Evolutionary conservation across 2,888 invertebrate species (phyloP).

Genomic region (Rhogogaster chlorosoma): DNA sequence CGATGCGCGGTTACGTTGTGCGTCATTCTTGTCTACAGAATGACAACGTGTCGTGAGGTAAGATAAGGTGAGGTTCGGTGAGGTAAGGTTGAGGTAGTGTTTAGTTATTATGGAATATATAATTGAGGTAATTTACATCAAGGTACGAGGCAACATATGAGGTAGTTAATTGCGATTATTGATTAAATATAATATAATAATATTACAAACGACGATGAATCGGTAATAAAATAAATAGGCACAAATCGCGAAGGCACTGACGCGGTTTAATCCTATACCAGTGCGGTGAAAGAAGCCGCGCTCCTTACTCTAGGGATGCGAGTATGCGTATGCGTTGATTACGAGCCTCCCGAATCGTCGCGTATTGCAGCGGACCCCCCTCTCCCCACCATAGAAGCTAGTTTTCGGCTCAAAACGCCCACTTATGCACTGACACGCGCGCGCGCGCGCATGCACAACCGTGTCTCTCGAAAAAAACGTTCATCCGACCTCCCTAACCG

Average conservation of each 20-base stretch:
- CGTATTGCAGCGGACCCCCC: constrained; percentile 52
- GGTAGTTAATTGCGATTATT: constrained; percentile 6
- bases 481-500: constrained; percentile 32
- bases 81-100: not conserved
- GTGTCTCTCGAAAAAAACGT: not conserved
- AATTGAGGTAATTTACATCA: constrained; percentile 7
- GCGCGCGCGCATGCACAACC: constrained; percentile 52
- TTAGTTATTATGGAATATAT: not conserved
- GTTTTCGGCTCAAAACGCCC: constrained; percentile 61
- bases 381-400: constrained; percentile 42
- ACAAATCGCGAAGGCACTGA: constrained; percentile 44
- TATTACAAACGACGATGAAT: not conserved
- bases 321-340: constrained; percentile 57
- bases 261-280: constrained; percentile 22
- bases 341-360: constrained; percentile 56
- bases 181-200: not conserved
- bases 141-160: constrained; percentile 43
- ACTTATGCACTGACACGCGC: constrained; percentile 55
- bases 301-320: constrained; percentile 51
- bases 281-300: constrained; percentile 31
- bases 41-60: not conserved
- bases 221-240: not conserved
- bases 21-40: not conserved
- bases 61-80: not conserved
- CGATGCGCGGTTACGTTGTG: constrained; percentile 21